phyloP scores from a whole-genome alignment of 1,140 invertebrate genomes.

The Metopolophium dirhodum region DNA sequence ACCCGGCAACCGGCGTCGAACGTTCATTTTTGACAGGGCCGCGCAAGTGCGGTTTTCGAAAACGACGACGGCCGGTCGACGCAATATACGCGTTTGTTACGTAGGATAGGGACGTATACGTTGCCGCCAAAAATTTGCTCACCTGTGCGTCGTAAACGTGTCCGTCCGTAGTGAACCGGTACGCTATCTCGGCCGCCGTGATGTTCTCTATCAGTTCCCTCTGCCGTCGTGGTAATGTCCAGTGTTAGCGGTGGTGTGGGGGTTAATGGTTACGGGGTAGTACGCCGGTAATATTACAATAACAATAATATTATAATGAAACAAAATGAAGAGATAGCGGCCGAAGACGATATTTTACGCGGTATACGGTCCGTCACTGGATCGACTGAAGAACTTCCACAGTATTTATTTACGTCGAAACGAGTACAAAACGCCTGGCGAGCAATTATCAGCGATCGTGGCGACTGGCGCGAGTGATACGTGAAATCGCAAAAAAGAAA shows the following conservation, averaged over 20 bases:
- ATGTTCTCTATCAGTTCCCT: not conserved
- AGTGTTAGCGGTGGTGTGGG: not conserved
- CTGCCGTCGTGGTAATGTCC: not conserved
- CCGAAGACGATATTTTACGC: not conserved
- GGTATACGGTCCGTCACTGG: not conserved
- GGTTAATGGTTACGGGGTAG: too few relatives aligned
- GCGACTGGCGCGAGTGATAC: not conserved
- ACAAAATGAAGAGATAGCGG: not conserved
- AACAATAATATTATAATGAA: not conserved
- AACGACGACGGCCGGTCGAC: not conserved
- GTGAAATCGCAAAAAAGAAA: not conserved
- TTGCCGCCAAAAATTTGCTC: conserved; percentile 2
- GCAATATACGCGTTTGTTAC: not conserved
- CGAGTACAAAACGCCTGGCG: not conserved
- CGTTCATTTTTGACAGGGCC: not conserved
- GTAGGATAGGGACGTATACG: not conserved
- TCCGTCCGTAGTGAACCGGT: not conserved
- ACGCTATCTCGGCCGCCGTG: not conserved
- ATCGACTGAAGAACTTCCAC: not conserved
- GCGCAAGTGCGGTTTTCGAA: not conserved
- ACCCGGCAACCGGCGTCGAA: conserved; percentile 51
- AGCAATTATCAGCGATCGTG: not conserved
- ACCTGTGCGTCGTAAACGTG: not conserved
- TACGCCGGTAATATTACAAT: not conserved
- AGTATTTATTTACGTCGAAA: not conserved